A percentile compares a stretch with the other conserved stretches of the same genome.
These are phyloP conservation scores for Tauraco hartlaubi DNA, from an alignment of 2,797 vertebrate genomes.

Conservation along the genomic window DNA sequence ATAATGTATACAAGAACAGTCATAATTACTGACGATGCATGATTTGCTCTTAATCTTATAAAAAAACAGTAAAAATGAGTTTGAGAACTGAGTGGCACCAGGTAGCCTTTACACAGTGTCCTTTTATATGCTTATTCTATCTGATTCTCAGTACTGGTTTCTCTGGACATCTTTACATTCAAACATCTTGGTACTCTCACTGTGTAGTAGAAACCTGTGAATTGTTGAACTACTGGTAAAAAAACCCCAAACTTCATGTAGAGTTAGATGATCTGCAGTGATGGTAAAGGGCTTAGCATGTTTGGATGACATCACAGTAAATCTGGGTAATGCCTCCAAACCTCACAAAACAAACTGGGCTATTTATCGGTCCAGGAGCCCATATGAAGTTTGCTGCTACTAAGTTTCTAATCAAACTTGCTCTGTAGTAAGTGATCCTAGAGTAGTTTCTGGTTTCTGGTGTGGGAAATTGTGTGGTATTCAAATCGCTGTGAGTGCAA, in stretches of 20 bases:
- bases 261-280: background rate
- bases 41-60: background rate
- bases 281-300: background rate
- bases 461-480: background rate
- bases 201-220: background rate
- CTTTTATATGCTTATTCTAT: background rate
- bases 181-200: background rate
- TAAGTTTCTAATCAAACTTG: background rate
- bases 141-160: background rate
- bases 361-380: background rate
- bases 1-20: background rate
- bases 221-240: background rate
- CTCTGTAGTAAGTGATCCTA: background rate
- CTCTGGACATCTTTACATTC: background rate
- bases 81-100: background rate
- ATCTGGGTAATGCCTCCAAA: background rate
- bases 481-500: background rate
- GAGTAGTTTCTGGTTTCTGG: background rate
- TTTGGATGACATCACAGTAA: background rate
- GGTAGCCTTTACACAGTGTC: too few relatives aligned
- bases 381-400: background rate
- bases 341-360: background rate
- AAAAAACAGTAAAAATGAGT: background rate
- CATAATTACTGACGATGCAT: background rate
- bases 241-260: background rate